Conservation (phyloP, 2,888 invertebrate genomes). For the Apoda limacodes region DNA sequence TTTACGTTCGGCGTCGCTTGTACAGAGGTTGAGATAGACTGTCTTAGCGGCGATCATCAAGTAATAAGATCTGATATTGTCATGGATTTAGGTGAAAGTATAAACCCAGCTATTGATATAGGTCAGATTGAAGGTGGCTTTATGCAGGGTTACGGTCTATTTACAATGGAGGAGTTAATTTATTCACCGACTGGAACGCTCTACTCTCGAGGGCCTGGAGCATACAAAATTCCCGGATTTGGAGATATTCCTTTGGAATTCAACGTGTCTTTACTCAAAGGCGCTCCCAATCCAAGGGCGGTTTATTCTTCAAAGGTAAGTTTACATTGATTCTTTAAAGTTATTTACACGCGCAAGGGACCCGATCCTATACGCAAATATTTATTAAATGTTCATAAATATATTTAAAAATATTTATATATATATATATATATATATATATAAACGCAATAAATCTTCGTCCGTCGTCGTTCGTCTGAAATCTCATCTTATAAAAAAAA, state of each 20-base stretch:
- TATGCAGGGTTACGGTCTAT: constrained; percentile 93
- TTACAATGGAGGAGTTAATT: constrained; percentile 89
- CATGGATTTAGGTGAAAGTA: constrained; percentile 95
- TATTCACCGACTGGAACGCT: constrained; percentile 87
- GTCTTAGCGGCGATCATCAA: constrained; percentile 93
- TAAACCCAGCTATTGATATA: constrained; percentile 97
- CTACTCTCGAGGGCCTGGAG: constrained; percentile 90
- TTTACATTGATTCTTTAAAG: constrained; percentile 1
- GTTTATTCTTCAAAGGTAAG: constrained; percentile 95
- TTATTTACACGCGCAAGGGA: not conserved
- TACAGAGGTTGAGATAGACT: constrained; percentile 93
- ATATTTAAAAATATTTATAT: too few species aligned
- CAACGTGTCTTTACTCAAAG: constrained; percentile 91
- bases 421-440: too few species aligned
- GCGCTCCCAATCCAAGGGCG: constrained; percentile 90
- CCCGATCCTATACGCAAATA: not conserved
- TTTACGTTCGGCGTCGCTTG: constrained; percentile 89
- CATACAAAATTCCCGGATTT: constrained; percentile 94
- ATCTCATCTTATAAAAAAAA: too few species aligned
- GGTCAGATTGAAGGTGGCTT: constrained; percentile 97
- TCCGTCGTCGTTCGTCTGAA: too few species aligned
- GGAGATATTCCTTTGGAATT: constrained; percentile 92
- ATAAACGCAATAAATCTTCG: too few species aligned
- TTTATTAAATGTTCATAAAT: too few species aligned
- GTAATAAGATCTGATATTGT: constrained; percentile 92